These are phyloP conservation scores for Pteronotus mesoamericanus DNA, from an alignment of 2,797 vertebrate genomes.

Conservation along the genomic window DNA sequence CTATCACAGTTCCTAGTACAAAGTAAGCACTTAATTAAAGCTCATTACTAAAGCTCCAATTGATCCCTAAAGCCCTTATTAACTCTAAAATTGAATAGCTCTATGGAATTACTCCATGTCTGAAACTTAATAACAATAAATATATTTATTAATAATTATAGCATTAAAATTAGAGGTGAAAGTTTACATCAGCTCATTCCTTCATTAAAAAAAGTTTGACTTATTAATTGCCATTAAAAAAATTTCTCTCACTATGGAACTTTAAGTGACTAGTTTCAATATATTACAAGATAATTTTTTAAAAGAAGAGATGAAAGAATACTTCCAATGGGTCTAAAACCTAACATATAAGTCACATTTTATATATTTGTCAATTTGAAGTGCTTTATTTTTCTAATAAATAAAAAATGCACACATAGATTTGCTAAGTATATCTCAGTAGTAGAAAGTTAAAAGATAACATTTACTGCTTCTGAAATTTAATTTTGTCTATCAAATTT, in stretches of 20 bases:
- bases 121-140: background rate
- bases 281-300: background rate
- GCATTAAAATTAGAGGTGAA: background rate
- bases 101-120: background rate
- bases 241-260: background rate
- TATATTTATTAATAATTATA: background rate
- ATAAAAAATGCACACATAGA: background rate
- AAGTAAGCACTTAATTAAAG: slow-evolving; percentile 1
- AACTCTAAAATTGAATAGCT: background rate
- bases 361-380: background rate
- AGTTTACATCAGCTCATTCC: background rate
- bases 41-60: background rate
- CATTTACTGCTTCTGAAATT: background rate
- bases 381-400: background rate
- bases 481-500: slow-evolving; percentile 7
- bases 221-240: background rate
- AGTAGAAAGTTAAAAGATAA: background rate
- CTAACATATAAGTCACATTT: background rate
- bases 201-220: background rate
- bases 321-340: background rate
- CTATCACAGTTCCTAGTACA: background rate
- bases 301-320: background rate
- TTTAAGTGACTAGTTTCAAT: background rate
- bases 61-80: background rate
- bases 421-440: background rate